Evolutionary conservation across 2,113 vertebrate genomes (phyloP), one percentile per base, ranked within the genome.

Genomic region (Periophthalmus modestus): DNA sequence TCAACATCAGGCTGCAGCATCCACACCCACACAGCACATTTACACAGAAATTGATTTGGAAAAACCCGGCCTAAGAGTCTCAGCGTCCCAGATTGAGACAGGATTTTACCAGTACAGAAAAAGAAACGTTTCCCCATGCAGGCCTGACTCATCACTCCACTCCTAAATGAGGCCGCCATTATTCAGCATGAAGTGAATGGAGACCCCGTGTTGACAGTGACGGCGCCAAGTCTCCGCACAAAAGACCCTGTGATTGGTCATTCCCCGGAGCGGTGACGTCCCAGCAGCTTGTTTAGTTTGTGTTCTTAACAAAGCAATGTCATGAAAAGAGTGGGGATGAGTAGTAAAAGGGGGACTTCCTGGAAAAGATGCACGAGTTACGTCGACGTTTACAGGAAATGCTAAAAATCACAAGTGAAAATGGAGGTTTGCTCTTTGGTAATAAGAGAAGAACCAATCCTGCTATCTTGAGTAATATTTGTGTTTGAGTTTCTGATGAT

Each of bases 91-190:
- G 81, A 48, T 46, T 50, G 72, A 83, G 83, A 80, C 63, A 39
- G 66, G 55, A 46, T 48, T 79, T 70, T 66, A 81, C 76, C 79
- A 71, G 71, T 70, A 67, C 16, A 74, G 65, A 85, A 73, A 80
- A 82, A 72, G 68, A 15, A 78, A 71, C 74, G 73, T 82, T 52
- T 52, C 3, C 3, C 48, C 48, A 52, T 18, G 2, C 7, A 65
- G 77, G 69, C 0, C 0, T 91, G 89, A 91, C 74, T 91, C 85
- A 81, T 79, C 87, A 75, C 79, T 68, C 82, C 57, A 63, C 84
- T 68, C 80, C 78, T 85, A 89, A 87, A 86, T 78, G 78, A 74
- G 85, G 82, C 78, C 83, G 59, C 77, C 77, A 85, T 83, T 76
- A 62, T 77, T 74, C 23, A 0, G 57, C 52, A 43, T 80, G 77